Base-by-base conservation (phyloP, 2,888 invertebrate species). In the Drosophila bunnanda region DNA sequence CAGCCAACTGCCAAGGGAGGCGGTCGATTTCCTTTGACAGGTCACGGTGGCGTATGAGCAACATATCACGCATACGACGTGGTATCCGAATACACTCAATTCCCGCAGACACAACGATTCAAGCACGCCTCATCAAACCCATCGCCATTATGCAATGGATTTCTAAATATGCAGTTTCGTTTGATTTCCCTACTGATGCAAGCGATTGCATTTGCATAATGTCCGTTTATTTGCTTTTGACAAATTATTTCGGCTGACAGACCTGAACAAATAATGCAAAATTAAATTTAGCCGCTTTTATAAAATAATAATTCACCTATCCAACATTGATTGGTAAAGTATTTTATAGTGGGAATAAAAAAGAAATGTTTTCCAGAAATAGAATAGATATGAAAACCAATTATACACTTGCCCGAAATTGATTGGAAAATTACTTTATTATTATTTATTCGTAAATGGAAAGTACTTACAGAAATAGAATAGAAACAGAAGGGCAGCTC, bases 11-110 rank as follows among this genome's bases (percentile, higher is more conserved):
- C 41, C 38, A 41, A 41, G 50, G 60, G 52, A 67, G 48, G 50
- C 61, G 39, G 48, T 50, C 48, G 70, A 67, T 60, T 66, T 34
- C 39, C 34, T 57, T 52, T 55, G 66, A 52, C 54, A 68, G 22
- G 58, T 53, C 61, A 70, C 66, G 57, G 70, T 55, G 70, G 72
- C 84, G 76, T 78, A 76, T 84, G 67, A 69, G 79, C 69, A 84
- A 87, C 38, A 48, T 41, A 54, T 77, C 65, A 54, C 69, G 78
- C 36, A 77, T 77, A 59, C 79, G 76, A 61, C 66, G 80, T 62
- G 76, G 20, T 22, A 39, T 22, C 32, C 6, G 53, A 15, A 20
- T 52, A 28, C 34, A 28, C 54, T n/a, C 36, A 32, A 50, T 55
- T 55, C 43, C 39, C 22, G 7, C 30, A 43, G 46, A 13, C 13